Evolutionary conservation across 2,113 vertebrate species (phyloP), one percentile per base, ranked within the genome.

Genomic region (Zonotrichia leucophrys): DNA sequence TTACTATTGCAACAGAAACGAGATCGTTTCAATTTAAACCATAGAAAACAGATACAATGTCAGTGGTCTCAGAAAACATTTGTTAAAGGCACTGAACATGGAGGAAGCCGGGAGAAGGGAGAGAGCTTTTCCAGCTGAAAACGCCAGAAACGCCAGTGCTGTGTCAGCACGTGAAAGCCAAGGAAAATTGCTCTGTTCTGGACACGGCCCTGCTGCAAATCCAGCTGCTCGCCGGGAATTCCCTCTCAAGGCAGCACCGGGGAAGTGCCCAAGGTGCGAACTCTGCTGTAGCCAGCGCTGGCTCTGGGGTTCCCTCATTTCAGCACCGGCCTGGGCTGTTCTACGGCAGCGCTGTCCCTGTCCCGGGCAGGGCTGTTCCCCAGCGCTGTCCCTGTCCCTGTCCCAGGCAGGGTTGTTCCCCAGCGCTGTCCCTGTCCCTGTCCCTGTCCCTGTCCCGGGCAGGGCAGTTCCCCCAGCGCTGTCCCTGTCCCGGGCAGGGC

Each of bases 231-330:
- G 3, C 37, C 23, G 30, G 11, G 42, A 35, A 14, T 18, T 19
- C 35, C 53, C 33, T 19, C 42, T 0, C 19, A 9, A 31, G 37
- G 23, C 15, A 25, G 15, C 31, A 12, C 8, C 37, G 1, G 42
- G 22, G 16, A 31, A 64, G 8, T 1, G 33, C 17, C 60, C 9
- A 4, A 30, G 2, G 5, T 3, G 5, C 0, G 0, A 20, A 9
- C 23, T 49, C 9, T 14, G 23, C 39, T 9, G 46, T 3, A 46
- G 23, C 15, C 68, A 50, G 30, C 17, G 46, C 35, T 4, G 25
- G 8, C 46, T 49, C 35, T 30, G 11, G 12, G 53, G 23, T 2
- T 24, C 66, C 39, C 4, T 12, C 47, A 15, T 25, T 58, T 35
- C 30, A 20, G 42, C 20, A 20, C 7, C 9, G 23, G 22, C 6